Percentiles rank a stretch among this genome's conserved stretches.
These are phyloP conservation scores for Didymodactylos carnosus DNA, from an alignment of 2,888 invertebrate species.

Conservation along the genomic window DNA sequence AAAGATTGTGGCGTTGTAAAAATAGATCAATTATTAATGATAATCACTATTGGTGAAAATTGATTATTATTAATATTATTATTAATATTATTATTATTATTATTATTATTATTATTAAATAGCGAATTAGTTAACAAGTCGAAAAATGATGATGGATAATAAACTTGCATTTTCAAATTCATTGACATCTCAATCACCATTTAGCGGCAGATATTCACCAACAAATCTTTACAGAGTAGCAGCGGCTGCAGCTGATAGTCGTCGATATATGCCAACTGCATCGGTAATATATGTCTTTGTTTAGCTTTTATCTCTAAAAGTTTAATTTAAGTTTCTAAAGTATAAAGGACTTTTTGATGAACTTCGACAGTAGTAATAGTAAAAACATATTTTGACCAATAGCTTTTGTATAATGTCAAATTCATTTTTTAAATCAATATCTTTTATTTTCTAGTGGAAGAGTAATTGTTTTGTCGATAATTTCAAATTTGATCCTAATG, in stretches of 20 bases:
- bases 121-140: no score
- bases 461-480: slow-evolving; percentile 10
- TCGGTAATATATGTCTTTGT: neutral
- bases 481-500: slow-evolving; percentile 12
- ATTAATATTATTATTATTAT: no score
- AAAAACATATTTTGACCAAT: no score
- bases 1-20: no score
- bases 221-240: neutral
- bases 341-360: neutral
- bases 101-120: no score
- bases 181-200: neutral
- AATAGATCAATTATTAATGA: no score
- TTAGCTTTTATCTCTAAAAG: neutral
- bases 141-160: no score
- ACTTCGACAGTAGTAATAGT: no score
- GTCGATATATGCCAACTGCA: slow-evolving; percentile 1
- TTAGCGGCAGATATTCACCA: neutral
- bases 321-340: neutral
- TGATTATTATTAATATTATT: no score
- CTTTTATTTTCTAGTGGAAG: neutral
- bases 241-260: neutral
- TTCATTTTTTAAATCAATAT: neutral
- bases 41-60: no score
- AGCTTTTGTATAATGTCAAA: no score
- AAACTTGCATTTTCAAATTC: neutral